phyloP scores from a whole-genome alignment of 1,140 invertebrate species.

The Procambarus clarkii region DNA sequence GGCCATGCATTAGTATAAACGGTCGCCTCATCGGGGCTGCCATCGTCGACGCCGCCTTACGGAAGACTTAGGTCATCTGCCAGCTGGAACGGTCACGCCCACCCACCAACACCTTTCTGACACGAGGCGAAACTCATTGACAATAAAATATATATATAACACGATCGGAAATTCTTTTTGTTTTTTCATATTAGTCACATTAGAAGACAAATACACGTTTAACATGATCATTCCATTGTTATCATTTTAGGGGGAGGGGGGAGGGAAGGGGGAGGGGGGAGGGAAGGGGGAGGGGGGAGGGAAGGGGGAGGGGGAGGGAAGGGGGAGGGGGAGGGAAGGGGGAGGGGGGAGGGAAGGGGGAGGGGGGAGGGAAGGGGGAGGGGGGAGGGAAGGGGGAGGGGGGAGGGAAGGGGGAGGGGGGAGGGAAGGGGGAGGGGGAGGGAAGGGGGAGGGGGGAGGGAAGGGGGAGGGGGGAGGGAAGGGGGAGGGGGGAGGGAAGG shows the following conservation, averaged over 20 bases:
- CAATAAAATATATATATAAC: background rate
- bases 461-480: no score
- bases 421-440: no score
- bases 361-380: no score
- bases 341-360: no score
- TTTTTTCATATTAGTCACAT: background rate
- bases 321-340: no score
- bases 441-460: no score
- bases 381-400: no score
- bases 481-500: no score
- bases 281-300: no score
- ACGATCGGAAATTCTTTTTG: background rate
- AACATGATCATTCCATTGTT: background rate
- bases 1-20: slow-evolving; percentile 42
- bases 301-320: no score
- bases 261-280: background rate
- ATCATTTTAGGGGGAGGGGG: background rate
- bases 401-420: no score
- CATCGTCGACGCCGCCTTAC: background rate
- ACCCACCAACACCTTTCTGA: background rate
- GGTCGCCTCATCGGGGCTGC: background rate
- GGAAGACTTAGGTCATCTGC: background rate
- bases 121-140: background rate
- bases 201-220: background rate
- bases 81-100: background rate